phyloP scores from a whole-genome alignment of 1,140 invertebrate genomes.

The Trinorchestia longiramus region DNA sequence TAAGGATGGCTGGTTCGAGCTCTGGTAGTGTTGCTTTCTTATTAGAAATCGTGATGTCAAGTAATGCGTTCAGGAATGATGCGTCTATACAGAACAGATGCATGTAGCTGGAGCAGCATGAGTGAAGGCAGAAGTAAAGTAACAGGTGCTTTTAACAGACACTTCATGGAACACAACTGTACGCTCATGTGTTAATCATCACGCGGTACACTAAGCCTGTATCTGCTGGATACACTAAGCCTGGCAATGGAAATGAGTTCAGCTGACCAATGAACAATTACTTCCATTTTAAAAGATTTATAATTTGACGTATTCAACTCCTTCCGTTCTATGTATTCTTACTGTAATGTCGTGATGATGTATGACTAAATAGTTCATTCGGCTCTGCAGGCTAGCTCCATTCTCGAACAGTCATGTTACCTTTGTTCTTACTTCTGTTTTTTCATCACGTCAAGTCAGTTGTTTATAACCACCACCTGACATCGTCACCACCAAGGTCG shows the following conservation, averaged over 20 bases:
- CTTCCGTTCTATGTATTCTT: not conserved
- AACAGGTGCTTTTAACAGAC: no score
- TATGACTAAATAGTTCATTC: not conserved
- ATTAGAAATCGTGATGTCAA: not conserved
- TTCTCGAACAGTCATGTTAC: not conserved
- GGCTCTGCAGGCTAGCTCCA: not conserved
- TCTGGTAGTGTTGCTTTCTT: not conserved
- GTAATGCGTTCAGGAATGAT: not conserved
- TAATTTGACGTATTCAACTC: not conserved
- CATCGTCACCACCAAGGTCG: not conserved
- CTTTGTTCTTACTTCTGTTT: not conserved
- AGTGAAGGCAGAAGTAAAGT: not conserved
- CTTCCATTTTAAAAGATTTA: not conserved
- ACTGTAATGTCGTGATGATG: not conserved
- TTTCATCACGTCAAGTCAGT: not conserved
- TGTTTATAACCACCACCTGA: not conserved
- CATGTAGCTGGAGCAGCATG: not conserved
- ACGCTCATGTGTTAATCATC: no score
- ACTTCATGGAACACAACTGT: no score
- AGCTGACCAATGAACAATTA: not conserved
- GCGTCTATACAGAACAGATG: not conserved
- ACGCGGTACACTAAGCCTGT: not conserved
- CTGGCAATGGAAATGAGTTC: not conserved
- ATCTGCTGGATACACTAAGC: not conserved
- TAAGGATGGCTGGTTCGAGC: conserved; percentile 20